Conservation (phyloP, 2,113 vertebrate genomes). For the Micronycteris hirsuta region DNA sequence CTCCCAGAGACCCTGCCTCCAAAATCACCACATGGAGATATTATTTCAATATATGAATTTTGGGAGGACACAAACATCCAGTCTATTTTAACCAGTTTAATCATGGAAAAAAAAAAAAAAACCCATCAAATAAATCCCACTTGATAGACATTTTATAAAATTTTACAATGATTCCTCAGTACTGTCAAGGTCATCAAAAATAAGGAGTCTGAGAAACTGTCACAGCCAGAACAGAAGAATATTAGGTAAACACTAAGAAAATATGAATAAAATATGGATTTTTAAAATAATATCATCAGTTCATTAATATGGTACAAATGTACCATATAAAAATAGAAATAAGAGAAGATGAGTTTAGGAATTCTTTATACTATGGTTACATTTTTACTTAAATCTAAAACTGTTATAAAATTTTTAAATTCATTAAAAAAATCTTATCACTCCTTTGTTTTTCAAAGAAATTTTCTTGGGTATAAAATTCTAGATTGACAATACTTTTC, state of each 20-base stretch:
- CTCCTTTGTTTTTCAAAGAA: neutral
- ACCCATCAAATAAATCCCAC: neutral
- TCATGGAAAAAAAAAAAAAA: neutral
- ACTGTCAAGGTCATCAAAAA: neutral
- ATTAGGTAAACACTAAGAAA: neutral
- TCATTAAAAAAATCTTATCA: neutral
- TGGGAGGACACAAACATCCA: neutral
- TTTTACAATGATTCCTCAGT: neutral
- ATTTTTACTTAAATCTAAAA: neutral
- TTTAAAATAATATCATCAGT: neutral
- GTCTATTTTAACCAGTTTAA: neutral
- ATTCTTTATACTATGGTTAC: neutral
- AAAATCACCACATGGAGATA: neutral
- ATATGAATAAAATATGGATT: neutral
- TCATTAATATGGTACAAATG: neutral
- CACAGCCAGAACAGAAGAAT: neutral
- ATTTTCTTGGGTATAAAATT: neutral
- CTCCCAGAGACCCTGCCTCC: neutral
- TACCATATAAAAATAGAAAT: neutral
- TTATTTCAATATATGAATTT: neutral
- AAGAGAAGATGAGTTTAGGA: neutral
- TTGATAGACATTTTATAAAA: neutral
- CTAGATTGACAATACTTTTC: neutral
- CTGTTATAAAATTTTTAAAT: neutral
- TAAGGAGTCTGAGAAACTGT: neutral